Evolutionary conservation across 2,888 invertebrate species (phyloP), one percentile per base, ranked within the genome.

Genomic region (Nipponacmea schrenckii): DNA sequence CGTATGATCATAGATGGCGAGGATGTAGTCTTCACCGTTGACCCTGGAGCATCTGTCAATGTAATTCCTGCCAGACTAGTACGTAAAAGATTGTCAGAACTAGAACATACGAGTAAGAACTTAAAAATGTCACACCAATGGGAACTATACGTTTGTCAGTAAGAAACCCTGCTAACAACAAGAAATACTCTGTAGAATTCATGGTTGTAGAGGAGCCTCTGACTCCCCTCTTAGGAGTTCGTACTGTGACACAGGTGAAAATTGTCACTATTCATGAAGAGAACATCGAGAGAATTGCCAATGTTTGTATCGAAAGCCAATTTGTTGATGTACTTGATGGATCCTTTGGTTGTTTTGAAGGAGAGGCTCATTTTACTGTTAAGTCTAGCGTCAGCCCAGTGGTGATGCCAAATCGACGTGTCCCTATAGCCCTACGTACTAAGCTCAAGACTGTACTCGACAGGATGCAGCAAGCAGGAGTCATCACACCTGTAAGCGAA

Each of bases 361-460:
- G 75, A n/a, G 63, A 66, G 50, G 26, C 74, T 26, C 69, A 75
- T 26, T 48, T 78, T 46, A 70, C 75, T 56, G 27, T 74, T 50
- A 71, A 74, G 48, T 27, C 68, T 14, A 62, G 20, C 17, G 72
- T 75, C 4, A 67, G 7, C 5, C 76, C 74, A 17, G 76, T 74
- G 26, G 71, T 70, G 64, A 26, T 69, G 45, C 74, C 74, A 44
- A 63, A 68, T 8, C 67, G 76, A 56, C 66, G 70, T 56, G 69
- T 76, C 5, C 75, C 76, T 2, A 62, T 74, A 31, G 67, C 68
- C 7, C 2, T 74, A 4, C 72, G 71, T 17, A 31, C 39, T 20
- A 66, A 72, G 46, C 50, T 77, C 14, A 73, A 73, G 62, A 7
- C 79, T 77, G 14, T 76, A 56, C 69, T 77, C 12, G 31, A 68